These are phyloP conservation scores for Sardina pilchardus DNA, from an alignment of 2,113 vertebrate species.

Conservation along the genomic window DNA sequence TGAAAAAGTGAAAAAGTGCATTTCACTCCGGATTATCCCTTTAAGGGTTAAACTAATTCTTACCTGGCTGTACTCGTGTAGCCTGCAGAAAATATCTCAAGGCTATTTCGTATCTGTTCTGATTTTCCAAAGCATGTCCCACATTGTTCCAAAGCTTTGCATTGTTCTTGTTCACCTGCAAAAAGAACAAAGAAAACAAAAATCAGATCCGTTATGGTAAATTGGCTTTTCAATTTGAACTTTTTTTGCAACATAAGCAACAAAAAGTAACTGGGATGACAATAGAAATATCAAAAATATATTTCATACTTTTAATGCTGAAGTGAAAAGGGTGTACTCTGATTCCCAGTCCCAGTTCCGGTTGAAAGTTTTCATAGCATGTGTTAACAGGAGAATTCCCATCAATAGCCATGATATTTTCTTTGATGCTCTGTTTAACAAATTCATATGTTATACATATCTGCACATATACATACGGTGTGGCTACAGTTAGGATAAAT, in stretches of 20 bases:
- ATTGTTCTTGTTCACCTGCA: conserved; percentile 96
- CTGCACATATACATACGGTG: too few species aligned
- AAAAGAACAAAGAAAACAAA: not conserved
- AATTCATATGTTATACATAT: not conserved
- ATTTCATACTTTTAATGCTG: conserved; percentile 88
- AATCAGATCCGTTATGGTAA: not conserved
- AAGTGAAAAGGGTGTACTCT: conserved; percentile 95
- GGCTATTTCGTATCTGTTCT: conserved; percentile 88
- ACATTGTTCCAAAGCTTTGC: conserved; percentile 99
- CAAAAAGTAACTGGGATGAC: not conserved
- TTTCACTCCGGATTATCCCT: too few species aligned
- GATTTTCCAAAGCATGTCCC: conserved; percentile 94
- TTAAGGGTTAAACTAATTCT: conserved; percentile 27
- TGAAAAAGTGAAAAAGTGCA: too few species aligned
- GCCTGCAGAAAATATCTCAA: conserved; percentile 93
- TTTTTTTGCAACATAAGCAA: too few species aligned
- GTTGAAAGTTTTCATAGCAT: conserved; percentile 92
- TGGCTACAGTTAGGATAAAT: too few species aligned
- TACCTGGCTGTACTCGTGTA: conserved; percentile 94
- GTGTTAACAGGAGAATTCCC: conserved; percentile 80
- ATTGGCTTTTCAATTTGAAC: too few species aligned
- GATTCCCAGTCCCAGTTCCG: conserved; percentile 99
- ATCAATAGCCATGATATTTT: conserved; percentile 90
- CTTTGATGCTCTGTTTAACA: conserved; percentile 76
- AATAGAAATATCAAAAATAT: not conserved